These are phyloP conservation scores for Aphelenchoides bicaudatus DNA, from an alignment of 2,888 invertebrate species.

Conservation along the genomic window DNA sequence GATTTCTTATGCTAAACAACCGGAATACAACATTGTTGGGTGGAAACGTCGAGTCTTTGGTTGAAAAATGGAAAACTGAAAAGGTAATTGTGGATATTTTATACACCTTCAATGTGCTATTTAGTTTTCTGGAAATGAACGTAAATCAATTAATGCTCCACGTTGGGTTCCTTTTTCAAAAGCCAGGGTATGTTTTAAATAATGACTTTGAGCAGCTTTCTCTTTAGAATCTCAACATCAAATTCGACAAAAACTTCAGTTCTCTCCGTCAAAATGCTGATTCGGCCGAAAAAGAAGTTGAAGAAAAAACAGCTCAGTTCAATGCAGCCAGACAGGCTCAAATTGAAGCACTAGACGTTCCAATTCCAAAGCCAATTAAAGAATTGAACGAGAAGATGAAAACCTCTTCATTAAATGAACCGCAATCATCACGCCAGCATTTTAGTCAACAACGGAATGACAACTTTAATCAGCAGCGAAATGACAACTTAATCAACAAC, in stretches of 20 bases:
- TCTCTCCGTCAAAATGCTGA: slow-evolving; percentile 2
- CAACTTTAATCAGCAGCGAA: background rate
- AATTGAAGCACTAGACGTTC: slow-evolving; percentile 15
- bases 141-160: slow-evolving; percentile 6
- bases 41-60: slow-evolving; percentile 43
- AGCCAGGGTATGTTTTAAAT: background rate
- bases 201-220: background rate
- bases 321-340: slow-evolving; percentile 12
- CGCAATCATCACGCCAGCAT: too few relatives aligned
- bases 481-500: background rate
- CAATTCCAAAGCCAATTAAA: background rate
- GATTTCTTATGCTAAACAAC: slow-evolving; percentile 36
- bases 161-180: slow-evolving; percentile 16
- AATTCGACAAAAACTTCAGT: slow-evolving; percentile 16
- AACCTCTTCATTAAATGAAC: too few relatives aligned
- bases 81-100: slow-evolving; percentile 29
- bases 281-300: slow-evolving; percentile 11
- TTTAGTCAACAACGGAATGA: background rate
- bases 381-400: slow-evolving; percentile 8
- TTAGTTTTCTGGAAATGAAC: slow-evolving; percentile 9
- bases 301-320: slow-evolving; percentile 21
- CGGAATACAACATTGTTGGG: slow-evolving; percentile 42
- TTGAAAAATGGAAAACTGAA: slow-evolving; percentile 51
- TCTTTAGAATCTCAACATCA: slow-evolving; percentile 9
- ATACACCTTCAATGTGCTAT: background rate